Base-by-base conservation (phyloP, 2,797 vertebrate genomes). In the Schizopygopsis malacanthus region DNA sequence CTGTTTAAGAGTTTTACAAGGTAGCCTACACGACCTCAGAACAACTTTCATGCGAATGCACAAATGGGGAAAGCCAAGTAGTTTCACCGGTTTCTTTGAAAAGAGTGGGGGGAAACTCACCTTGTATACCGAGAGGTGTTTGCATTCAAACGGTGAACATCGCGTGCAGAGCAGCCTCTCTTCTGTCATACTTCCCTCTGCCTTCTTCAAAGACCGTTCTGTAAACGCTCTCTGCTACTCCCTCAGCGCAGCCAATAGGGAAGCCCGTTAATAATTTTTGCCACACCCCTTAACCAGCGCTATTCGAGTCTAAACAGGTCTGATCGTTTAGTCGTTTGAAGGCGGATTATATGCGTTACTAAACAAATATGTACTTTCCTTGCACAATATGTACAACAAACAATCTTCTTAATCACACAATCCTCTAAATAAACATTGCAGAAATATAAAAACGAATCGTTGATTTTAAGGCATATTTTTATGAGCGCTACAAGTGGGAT, bases 121-220 rank as follows among this genome's bases (percentile, higher is more conserved):
- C 83, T 59, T 79, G 11, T 47, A 50, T 4, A 13, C n/a, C 37
- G 37, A 69, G 10, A n/a, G 12, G 6, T 61, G n/a, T 41, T 79
- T 61, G 61, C 20, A 50, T 72, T 41, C 20, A 56, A 47, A 61
- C 39, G 50, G 25, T 4, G 61, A n/a, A 45, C 37, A 71, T 79
- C 28, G n/a, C 52, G 4, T 22, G 77, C 28, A 25, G 28, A 61
- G 9, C 20, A 41, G 65, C n/a, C n/a, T 4, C 25, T 79, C 77
- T 71, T 79, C 83, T 71, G 41, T 37, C 70, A 37, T 25, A 5
- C 76, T 59, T 56, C 63, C 4, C 67, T 79, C 67, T 71, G 18
- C 37, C 28, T 50, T 45, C 77, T 79, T 85, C 83, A 72, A 85
- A 79, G 65, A 25, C 83, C 79, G 25, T 47, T 63, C 52, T 50